phyloP scores from a whole-genome alignment of 1,140 invertebrate species.

The Drosophila simulans region DNA sequence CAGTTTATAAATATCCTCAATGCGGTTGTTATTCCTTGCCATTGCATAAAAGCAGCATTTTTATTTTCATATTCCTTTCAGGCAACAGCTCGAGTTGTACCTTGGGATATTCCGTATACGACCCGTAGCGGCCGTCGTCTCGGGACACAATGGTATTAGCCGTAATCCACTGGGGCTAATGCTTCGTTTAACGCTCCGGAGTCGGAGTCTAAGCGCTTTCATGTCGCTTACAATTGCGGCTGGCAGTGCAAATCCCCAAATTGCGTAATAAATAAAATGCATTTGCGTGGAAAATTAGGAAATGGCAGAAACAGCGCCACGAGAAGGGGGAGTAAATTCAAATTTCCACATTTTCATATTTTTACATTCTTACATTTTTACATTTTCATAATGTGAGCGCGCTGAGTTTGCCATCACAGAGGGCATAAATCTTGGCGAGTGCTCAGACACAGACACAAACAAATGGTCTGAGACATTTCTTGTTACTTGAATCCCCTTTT shows the following conservation, averaged over 20 bases:
- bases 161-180: constrained; percentile 46
- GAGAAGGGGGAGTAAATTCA: constrained; percentile 36
- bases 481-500: constrained; percentile 29
- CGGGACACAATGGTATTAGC: constrained; percentile 13
- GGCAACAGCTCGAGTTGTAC: background rate
- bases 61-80: no score
- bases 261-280: constrained; percentile 77
- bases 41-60: no score
- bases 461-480: constrained; percentile 61
- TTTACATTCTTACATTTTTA: constrained; percentile 19
- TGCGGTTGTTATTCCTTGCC: no score
- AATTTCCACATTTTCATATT: constrained; percentile 54
- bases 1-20: no score
- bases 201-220: constrained; percentile 35
- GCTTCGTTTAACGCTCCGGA: constrained; percentile 39
- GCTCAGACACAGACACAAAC: constrained; percentile 58
- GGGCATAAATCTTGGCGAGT: constrained; percentile 65
- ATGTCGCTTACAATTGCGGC: constrained; percentile 40
- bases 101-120: constrained; percentile 27
- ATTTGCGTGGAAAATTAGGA: constrained; percentile 75
- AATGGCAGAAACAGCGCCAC: constrained; percentile 24
- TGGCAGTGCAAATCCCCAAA: constrained; percentile 56
- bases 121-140: constrained; percentile 9
- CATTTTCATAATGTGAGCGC: constrained; percentile 29
- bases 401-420: constrained; percentile 28